A percentile compares a stretch with the other conserved stretches of the same genome.
phyloP scores from a whole-genome alignment of 2,797 vertebrate species.

The Taeniopygia guttata region DNA sequence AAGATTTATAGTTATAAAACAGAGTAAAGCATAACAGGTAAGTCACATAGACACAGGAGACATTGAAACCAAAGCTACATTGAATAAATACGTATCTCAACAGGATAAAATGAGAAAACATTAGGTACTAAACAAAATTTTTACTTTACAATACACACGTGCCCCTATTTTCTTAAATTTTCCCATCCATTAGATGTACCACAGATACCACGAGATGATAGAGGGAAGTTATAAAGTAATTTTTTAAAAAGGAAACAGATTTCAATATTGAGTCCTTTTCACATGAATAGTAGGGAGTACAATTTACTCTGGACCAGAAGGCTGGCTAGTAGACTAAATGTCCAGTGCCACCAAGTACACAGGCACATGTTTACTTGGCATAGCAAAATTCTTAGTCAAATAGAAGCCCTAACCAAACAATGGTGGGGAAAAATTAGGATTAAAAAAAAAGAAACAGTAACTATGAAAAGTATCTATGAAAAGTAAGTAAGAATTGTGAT shows the following conservation, averaged over 20 bases:
- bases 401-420: background rate
- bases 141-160: background rate
- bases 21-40: background rate
- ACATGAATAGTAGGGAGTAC: background rate
- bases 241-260: background rate
- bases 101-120: background rate
- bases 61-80: background rate
- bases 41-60: background rate
- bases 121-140: background rate
- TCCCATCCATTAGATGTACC: background rate
- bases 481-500: background rate
- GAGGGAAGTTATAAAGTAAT: background rate
- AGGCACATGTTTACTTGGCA: background rate
- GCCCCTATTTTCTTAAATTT: background rate
- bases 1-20: background rate
- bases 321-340: background rate
- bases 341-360: background rate
- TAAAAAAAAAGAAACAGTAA: background rate
- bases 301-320: background rate
- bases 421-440: background rate
- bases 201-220: background rate
- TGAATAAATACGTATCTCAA: background rate
- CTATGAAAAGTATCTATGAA: background rate
- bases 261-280: background rate
- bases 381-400: background rate